Percentiles rank a stretch among this genome's conserved stretches.
phyloP scores from a whole-genome alignment of 2,888 invertebrate genomes.

The Balanococcus diminutus region DNA sequence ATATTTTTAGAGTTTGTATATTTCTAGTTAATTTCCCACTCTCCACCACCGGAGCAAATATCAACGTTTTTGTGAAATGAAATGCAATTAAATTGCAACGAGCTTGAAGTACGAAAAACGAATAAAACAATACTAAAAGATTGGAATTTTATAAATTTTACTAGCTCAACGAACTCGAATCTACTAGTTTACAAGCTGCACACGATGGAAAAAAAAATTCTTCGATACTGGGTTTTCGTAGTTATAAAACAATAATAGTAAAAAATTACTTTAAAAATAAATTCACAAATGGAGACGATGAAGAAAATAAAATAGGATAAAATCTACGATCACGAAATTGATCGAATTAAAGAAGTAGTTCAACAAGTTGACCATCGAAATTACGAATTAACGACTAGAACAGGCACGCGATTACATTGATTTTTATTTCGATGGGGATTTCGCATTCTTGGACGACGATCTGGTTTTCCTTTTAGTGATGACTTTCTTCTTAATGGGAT shows the following conservation, averaged over 20 bases:
- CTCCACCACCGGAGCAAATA: too few species aligned
- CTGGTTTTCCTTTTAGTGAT: constrained; percentile 10
- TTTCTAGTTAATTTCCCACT: too few species aligned
- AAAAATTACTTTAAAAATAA: neutral
- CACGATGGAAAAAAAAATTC: neutral
- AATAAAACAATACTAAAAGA: neutral
- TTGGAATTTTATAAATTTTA: neutral
- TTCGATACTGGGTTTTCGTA: neutral
- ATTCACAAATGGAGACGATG: neutral
- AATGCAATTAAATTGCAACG: too few species aligned
- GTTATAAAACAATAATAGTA: neutral
- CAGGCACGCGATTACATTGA: neutral
- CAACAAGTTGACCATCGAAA: neutral
- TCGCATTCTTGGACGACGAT: neutral
- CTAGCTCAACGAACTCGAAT: neutral
- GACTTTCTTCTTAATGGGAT: neutral
- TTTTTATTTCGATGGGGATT: neutral
- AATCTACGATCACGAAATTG: neutral
- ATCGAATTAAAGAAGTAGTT: too few species aligned
- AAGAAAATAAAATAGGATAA: neutral
- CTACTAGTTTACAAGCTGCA: neutral
- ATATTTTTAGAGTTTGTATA: too few species aligned
- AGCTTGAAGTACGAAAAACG: too few species aligned
- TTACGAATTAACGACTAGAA: neutral
- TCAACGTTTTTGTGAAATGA: too few species aligned